These are phyloP conservation scores for Daboia siamensis DNA, from an alignment of 2,113 vertebrate species.

Conservation along the genomic window DNA sequence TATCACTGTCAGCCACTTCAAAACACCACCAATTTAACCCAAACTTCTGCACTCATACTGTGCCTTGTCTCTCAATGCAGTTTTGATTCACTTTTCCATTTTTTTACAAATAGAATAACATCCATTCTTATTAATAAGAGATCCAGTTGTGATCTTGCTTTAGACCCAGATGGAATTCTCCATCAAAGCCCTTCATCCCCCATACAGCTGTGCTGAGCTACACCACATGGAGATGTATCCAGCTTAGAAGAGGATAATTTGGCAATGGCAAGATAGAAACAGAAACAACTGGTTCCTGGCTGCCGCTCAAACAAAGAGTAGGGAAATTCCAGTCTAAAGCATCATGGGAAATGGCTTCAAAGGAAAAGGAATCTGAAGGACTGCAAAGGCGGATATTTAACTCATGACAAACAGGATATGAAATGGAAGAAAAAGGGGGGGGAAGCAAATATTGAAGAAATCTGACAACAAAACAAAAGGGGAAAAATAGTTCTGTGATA, in stretches of 20 bases:
- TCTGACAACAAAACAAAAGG: background rate
- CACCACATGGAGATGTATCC: background rate
- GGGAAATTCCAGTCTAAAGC: constrained; percentile 44
- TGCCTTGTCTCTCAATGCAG: accelerated
- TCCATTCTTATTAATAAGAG: background rate
- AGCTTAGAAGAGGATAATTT: background rate
- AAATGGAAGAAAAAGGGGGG: background rate
- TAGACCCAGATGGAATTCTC: background rate
- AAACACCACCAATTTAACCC: constrained; percentile 1
- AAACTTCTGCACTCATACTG: constrained; percentile 11
- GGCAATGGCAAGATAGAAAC: background rate
- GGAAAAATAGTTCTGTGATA: background rate
- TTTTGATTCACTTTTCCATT: background rate
- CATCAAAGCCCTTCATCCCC: accelerated
- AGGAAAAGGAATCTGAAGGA: constrained; percentile 23
- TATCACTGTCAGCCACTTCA: background rate
- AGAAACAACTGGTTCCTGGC: constrained; percentile 44
- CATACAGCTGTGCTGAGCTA: background rate
- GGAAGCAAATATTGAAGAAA: constrained; percentile 11
- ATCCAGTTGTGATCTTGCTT: accelerated
- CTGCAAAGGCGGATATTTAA: constrained; percentile 26
- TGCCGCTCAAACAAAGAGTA: constrained; percentile 31
- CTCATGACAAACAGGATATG: constrained; percentile 25
- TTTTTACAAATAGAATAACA: background rate
- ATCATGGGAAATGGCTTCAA: constrained; percentile 30